These are phyloP conservation scores for Aphelenchoides bicaudatus DNA, from an alignment of 2,888 invertebrate species.

Conservation along the genomic window DNA sequence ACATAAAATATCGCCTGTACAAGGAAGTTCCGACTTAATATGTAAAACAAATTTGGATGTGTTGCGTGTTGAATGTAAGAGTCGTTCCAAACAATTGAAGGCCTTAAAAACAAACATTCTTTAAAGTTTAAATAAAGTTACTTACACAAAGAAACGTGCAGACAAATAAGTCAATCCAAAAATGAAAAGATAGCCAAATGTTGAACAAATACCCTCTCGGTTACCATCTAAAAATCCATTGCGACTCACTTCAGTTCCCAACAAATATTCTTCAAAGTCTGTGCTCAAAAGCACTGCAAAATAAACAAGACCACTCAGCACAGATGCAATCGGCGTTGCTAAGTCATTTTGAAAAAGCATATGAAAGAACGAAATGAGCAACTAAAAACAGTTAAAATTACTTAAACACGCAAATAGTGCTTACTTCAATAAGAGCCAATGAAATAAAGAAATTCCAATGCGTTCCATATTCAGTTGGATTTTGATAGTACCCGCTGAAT, in stretches of 20 bases:
- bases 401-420: background rate
- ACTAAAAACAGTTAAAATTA: background rate
- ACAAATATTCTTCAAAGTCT: conserved; percentile 36
- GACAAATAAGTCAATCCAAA: conserved; percentile 70
- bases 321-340: background rate
- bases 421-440: conserved; percentile 74
- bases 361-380: conserved; percentile 5
- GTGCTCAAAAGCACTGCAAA: background rate
- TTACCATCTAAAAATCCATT: conserved; percentile 73
- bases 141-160: conserved; percentile 4
- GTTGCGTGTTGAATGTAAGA: too few relatives aligned
- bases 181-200: conserved; percentile 78
- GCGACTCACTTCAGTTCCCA: conserved; percentile 34
- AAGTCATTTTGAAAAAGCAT: background rate
- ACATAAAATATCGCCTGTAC: conserved; percentile 2
- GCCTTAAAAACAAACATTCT: background rate
- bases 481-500: conserved; percentile 75
- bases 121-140: background rate
- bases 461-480: conserved; percentile 86
- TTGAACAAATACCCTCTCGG: conserved; percentile 82
- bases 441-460: conserved; percentile 99
- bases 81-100: background rate
- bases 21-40: background rate
- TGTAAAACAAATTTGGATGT: too few relatives aligned
- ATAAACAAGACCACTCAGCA: background rate